A percentile compares a stretch with the other conserved stretches of the same genome.
Conservation (phyloP, 2,113 vertebrate species). For the Centropristis striata region DNA sequence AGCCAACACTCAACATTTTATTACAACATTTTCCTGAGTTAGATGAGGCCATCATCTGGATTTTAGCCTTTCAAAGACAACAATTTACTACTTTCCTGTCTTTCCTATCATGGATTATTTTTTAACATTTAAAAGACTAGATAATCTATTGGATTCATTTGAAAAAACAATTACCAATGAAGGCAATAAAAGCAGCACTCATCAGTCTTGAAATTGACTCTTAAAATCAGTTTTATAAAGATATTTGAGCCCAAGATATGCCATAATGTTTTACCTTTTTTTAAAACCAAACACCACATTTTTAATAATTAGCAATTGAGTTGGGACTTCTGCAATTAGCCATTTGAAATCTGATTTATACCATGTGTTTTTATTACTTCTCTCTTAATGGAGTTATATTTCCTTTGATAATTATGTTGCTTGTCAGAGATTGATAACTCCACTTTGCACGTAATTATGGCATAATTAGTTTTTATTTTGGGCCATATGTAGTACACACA, state of each 20-base stretch:
- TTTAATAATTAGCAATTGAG: constrained; percentile 15
- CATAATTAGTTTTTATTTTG: constrained; percentile 32
- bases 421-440: constrained; percentile 38
- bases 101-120: background rate
- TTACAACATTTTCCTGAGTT: no score
- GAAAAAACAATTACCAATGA: background rate
- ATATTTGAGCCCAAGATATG: background rate
- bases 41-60: background rate
- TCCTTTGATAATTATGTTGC: constrained; percentile 28
- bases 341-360: constrained; percentile 14
- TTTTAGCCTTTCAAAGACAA: background rate
- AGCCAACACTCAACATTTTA: background rate
- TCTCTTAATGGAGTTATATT: constrained; percentile 33
- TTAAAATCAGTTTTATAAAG: constrained; percentile 17
- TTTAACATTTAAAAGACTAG: background rate
- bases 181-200: background rate
- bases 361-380: constrained; percentile 1
- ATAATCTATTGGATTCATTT: background rate
- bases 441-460: constrained; percentile 23
- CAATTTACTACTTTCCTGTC: background rate
- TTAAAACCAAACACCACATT: constrained; percentile 20
- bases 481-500: background rate
- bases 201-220: constrained; percentile 11
- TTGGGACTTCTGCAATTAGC: constrained; percentile 20
- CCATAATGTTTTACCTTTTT: background rate